Evolutionary conservation across 2,888 invertebrate species (phyloP).

Genomic region (Brassicogethes aeneus): DNA sequence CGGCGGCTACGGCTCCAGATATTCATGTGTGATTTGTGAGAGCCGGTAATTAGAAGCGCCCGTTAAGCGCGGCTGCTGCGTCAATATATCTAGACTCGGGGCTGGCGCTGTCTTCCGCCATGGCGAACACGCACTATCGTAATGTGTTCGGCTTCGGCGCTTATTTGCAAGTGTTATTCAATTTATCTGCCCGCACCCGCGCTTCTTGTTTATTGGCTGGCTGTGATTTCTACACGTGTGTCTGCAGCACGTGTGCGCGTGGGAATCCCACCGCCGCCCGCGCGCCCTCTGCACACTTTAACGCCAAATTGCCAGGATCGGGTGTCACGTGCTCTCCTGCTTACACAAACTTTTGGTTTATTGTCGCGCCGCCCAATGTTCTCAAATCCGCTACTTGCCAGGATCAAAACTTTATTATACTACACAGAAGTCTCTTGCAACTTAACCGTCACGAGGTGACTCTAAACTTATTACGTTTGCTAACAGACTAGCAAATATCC

Average conservation of each 20-base stretch:
- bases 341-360: too few relatives aligned
- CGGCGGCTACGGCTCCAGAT: constrained; percentile 28
- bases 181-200: constrained; percentile 43
- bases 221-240: constrained; percentile 41
- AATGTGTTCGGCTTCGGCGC: constrained; percentile 33
- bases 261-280: background rate
- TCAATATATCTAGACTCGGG: constrained; percentile 38
- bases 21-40: constrained; percentile 38
- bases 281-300: background rate
- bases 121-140: constrained; percentile 32
- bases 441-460: too few relatives aligned
- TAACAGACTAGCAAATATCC: too few relatives aligned
- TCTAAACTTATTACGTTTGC: too few relatives aligned
- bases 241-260: constrained; percentile 36
- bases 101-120: constrained; percentile 33
- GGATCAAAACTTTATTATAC: too few relatives aligned
- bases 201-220: constrained; percentile 39
- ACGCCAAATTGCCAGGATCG: too few relatives aligned
- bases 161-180: constrained; percentile 45
- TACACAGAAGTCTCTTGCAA: too few relatives aligned
- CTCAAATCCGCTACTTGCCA: too few relatives aligned
- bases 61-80: constrained; percentile 37
- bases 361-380: too few relatives aligned
- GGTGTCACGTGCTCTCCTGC: too few relatives aligned
- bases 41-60: constrained; percentile 35